Percentiles rank a stretch among this genome's conserved stretches.
phyloP scores from a whole-genome alignment of 2,888 invertebrate species.

The Neuroscelio doddi region DNA sequence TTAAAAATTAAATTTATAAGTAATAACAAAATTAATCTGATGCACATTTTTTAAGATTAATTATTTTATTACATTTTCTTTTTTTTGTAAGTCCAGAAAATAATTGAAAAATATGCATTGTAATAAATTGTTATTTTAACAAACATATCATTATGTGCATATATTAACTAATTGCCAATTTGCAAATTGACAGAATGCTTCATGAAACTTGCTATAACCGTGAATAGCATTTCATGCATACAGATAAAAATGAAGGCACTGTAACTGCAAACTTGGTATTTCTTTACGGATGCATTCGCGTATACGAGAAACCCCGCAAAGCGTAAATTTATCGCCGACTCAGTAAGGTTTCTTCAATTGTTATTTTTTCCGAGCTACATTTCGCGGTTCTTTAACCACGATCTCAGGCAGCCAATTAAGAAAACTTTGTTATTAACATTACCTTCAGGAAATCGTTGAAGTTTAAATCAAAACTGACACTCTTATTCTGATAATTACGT shows the following conservation, averaged over 20 bases:
- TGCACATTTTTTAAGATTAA: no score
- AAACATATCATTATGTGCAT: background rate
- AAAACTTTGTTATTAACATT: conserved; percentile 17
- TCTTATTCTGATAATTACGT: no score
- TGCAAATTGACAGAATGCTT: background rate
- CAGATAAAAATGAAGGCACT: background rate
- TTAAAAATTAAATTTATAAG: no score
- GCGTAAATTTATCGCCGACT: conserved; percentile 20
- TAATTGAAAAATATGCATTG: no score
- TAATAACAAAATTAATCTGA: no score
- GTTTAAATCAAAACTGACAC: no score
- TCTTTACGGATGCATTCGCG: conserved; percentile 5
- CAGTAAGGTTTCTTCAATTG: conserved; percentile 23
- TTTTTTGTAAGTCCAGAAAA: no score
- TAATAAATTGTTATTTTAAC: background rate
- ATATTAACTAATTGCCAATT: conserved; percentile 21
- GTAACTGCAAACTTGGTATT: conserved; percentile 9
- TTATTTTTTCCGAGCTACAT: conserved; percentile 29
- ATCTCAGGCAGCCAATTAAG: conserved; percentile 19
- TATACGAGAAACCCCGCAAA: conserved; percentile 31
- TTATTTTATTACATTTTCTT: no score
- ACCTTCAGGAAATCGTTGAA: no score
- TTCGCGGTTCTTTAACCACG: conserved; percentile 6
- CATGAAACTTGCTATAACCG: conserved; percentile 10
- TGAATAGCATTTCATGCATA: conserved; percentile 3